Evolutionary conservation across 2,113 vertebrate species (phyloP).

Genomic region (Indicator indicator): DNA sequence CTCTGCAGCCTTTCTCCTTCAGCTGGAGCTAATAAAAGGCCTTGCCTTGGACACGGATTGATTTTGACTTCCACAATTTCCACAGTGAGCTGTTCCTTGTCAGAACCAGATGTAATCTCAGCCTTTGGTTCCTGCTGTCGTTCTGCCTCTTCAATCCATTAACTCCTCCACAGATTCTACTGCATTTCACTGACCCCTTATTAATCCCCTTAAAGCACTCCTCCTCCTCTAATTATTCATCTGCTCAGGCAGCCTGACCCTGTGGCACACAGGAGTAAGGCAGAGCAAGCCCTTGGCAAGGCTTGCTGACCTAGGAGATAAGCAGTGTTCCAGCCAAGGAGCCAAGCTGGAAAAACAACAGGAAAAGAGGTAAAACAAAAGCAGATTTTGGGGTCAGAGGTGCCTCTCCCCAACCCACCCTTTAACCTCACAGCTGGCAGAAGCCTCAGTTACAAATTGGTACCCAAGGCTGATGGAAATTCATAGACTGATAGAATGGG

Average conservation of each 20-base stretch:
- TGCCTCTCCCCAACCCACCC: not conserved
- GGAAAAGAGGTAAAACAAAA: not conserved
- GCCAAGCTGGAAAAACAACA: not conserved
- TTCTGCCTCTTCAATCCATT: not conserved
- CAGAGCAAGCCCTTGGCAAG: slow-evolving; percentile 6
- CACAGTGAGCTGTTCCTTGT: not conserved
- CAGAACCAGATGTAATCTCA: not conserved
- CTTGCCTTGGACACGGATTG: not conserved
- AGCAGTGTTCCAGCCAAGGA: slow-evolving; percentile 27
- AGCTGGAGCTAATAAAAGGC: not conserved
- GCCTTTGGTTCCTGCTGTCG: not conserved
- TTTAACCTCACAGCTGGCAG: not conserved
- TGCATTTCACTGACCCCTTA: not conserved
- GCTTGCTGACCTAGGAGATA: not conserved
- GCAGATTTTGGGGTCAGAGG: not conserved
- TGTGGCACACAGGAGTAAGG: not conserved
- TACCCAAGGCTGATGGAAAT: not conserved
- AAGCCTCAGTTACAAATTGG: not conserved
- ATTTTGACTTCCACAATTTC: not conserved
- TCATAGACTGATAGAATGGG: too few relatives aligned
- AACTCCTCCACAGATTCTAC: not conserved
- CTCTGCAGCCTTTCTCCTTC: not conserved
- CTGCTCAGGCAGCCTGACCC: not conserved
- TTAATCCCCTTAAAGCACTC: not conserved
- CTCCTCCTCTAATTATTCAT: not conserved